A percentile compares a stretch with the other conserved stretches of the same genome.
Conservation (phyloP, 2,888 invertebrate species). For the Zygothrica quintamaculata region DNA sequence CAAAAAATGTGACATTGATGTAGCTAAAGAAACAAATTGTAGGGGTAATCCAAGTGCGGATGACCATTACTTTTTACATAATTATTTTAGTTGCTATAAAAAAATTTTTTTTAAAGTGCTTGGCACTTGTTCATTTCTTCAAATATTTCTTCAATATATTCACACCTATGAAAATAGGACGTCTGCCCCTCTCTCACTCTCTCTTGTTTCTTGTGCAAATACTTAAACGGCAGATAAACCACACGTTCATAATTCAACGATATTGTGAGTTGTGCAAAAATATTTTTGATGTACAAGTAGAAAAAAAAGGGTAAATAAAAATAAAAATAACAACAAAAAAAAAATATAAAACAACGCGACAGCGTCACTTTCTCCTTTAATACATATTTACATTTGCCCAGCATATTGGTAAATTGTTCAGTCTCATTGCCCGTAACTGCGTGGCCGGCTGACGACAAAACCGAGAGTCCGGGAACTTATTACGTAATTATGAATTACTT, state of each 20-base stretch:
- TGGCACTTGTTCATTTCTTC: slow-evolving; percentile 45
- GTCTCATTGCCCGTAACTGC: slow-evolving; percentile 12
- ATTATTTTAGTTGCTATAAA: slow-evolving; percentile 25
- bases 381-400: slow-evolving; percentile 61
- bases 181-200: slow-evolving; percentile 62
- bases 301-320: slow-evolving; percentile 7
- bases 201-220: slow-evolving; percentile 70
- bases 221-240: slow-evolving; percentile 23
- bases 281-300: slow-evolving; percentile 45
- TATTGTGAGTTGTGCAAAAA: slow-evolving; percentile 71
- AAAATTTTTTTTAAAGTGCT: slow-evolving; percentile 27
- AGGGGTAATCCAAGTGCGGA: slow-evolving; percentile 32
- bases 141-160: slow-evolving; percentile 62
- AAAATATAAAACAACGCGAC: slow-evolving; percentile 42
- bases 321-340: slow-evolving; percentile 35
- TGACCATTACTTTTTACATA: slow-evolving; percentile 41
- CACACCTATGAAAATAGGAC: slow-evolving; percentile 65
- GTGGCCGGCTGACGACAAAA: slow-evolving; percentile 7
- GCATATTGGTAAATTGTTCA: slow-evolving; percentile 57
- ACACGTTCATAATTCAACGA: slow-evolving; percentile 51
- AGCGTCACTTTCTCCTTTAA: slow-evolving; percentile 69
- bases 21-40: slow-evolving; percentile 26
- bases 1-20: slow-evolving; percentile 56
- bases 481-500: slow-evolving; percentile 69
- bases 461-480: slow-evolving; percentile 55